Base-by-base conservation (phyloP, 2,888 invertebrate species). In the Heteromyza rotundicornis region DNA sequence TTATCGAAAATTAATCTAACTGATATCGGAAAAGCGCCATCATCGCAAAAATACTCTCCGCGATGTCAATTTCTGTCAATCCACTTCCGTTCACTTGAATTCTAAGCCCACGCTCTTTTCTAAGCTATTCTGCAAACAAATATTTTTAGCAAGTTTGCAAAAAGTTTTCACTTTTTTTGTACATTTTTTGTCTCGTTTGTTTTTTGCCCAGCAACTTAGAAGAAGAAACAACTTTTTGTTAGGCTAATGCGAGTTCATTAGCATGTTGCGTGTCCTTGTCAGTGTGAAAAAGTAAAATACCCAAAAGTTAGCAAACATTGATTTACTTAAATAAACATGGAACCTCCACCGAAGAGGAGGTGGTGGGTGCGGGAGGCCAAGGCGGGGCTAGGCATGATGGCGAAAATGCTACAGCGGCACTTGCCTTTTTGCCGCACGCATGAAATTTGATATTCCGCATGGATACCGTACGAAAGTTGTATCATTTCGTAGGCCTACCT, bases 181-280 rank as follows among this genome's bases (percentile, higher is more conserved):
- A n/a, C n/a, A n/a, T n/a, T n/a, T n/a, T n/a, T n/a, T n/a, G n/a
- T n/a, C n/a, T n/a, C n/a, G n/a, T n/a, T n/a, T n/a, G n/a, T n/a
- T n/a, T n/a, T n/a, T n/a, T n/a, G n/a, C n/a, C n/a, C n/a, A n/a
- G n/a, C n/a, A n/a, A n/a, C n/a, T n/a, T n/a, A n/a, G n/a, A n/a
- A n/a, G n/a, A n/a, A n/a, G n/a, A n/a, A n/a, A n/a, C n/a, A n/a
- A n/a, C n/a, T n/a, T n/a, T n/a, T n/a, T n/a, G n/a, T n/a, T n/a
- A n/a, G n/a, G n/a, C n/a, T n/a, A 27, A 10, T 10, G 27, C 62
- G 76, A 76, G 73, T 73, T 73, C 73, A 73, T 73, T 73, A 73
- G 75, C 73, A 73, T 75, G 65, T 60, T 27, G 27, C 40, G 10
- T 40, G n/a, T 40, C 40, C 40, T 40, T 40, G 40, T 40, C 40